These are phyloP conservation scores for Pygocentrus nattereri DNA, from an alignment of 2,797 vertebrate genomes.

Conservation along the genomic window DNA sequence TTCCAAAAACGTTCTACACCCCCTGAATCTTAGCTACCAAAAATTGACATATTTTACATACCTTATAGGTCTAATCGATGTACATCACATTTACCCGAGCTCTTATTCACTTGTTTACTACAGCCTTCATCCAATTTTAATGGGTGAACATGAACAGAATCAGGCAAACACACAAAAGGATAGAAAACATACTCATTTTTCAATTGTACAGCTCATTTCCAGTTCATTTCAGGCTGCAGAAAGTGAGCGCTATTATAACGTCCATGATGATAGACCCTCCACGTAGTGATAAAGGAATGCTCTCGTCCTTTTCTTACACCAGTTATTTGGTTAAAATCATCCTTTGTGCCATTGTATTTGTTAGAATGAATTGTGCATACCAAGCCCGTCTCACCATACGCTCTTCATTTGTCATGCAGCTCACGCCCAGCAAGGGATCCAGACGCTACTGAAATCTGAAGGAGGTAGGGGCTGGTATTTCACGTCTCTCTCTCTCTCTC, in stretches of 20 bases:
- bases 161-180: neutral
- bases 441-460: constrained; percentile 22
- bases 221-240: neutral
- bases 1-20: no score
- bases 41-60: no score
- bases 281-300: neutral
- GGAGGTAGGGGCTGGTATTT: neutral
- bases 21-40: no score
- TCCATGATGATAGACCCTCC: neutral
- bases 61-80: no score
- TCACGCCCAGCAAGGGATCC: constrained; percentile 6
- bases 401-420: constrained; percentile 3
- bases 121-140: neutral
- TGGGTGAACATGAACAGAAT: neutral
- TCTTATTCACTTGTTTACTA: no score
- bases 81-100: no score
- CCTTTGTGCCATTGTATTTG: neutral
- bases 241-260: neutral
- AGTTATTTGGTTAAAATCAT: constrained; percentile 16
- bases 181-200: neutral
- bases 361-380: neutral
- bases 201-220: constrained; percentile 1
- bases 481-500: constrained; percentile 47
- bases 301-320: neutral
- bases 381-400: neutral